A percentile compares a stretch with the other conserved stretches of the same genome.
Conservation (phyloP, 2,113 vertebrate species). For the Onychorhynchus coronatus region DNA sequence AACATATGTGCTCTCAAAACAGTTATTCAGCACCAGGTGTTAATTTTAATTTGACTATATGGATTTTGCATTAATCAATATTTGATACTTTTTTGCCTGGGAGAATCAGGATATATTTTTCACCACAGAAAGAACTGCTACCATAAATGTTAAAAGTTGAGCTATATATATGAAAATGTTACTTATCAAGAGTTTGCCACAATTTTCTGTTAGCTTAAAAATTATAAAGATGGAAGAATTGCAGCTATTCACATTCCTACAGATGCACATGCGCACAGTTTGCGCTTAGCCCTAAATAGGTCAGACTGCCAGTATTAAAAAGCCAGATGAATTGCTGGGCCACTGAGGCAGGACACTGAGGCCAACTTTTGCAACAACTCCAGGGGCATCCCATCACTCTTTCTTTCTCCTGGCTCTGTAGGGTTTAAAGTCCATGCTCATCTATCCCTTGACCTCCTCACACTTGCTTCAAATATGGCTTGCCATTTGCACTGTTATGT, state of each 20-base stretch:
- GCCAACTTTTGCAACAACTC: not conserved
- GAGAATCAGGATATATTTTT: not conserved
- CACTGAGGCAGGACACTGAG: not conserved
- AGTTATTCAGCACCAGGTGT: constrained; percentile 7
- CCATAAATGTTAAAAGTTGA: not conserved
- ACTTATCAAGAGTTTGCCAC: not conserved
- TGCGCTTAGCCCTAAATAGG: not conserved
- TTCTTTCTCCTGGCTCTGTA: not conserved
- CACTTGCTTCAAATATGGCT: not conserved
- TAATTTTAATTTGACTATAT: constrained; percentile 24
- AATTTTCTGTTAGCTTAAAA: not conserved
- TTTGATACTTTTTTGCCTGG: not conserved
- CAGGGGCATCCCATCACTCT: not conserved
- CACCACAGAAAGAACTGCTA: not conserved
- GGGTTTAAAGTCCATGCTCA: not conserved
- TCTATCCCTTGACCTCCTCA: not conserved
- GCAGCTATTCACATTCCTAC: not conserved
- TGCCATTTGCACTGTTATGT: not conserved
- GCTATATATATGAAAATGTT: not conserved
- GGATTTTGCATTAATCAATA: not conserved
- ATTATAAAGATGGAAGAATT: not conserved
- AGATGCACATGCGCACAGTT: not conserved
- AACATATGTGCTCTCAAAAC: constrained; percentile 17
- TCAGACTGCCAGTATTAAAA: not conserved
- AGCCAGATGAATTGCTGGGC: not conserved